Evolutionary conservation across 2,888 invertebrate species (phyloP), one percentile per base, ranked within the genome.

Genomic region (Pyrocoelia pectoralis): DNA sequence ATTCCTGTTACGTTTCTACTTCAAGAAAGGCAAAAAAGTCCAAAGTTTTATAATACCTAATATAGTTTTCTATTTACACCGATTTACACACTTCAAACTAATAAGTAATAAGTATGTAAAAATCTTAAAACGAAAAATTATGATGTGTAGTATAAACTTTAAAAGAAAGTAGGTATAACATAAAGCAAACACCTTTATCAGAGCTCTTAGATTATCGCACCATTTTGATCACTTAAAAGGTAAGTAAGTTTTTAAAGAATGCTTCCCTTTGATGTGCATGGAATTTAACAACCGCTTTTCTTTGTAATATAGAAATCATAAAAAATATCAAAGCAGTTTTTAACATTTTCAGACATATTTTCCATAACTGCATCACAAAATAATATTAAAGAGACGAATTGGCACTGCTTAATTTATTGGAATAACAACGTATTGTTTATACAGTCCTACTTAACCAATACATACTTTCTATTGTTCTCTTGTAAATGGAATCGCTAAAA

Each of bases 121-220:
- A 33, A 6, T n/a, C n/a, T 24, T 8, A 24, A 33, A 33, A 33
- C 2, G 10, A 8, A 33, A 33, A 33, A 33, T 33, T n/a, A n/a
- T 8, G 33, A n/a, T 8, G 2, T 33, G 8, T n/a, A 6, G 33
- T 33, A 4, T 33, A n/a, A 46, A 18, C 17, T 15, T 46, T n/a
- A 17, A 17, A 46, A 17, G 46, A 46, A 46, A 46, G n/a, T n/a
- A n/a, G n/a, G n/a, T n/a, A 46, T 18, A 46, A 10, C 46, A 46
- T 17, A 17, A 46, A 17, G 17, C 10, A 18, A 17, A 15, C 15
- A 15, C 46, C 9, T 46, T 46, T 17, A 18, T 46, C 46, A 41
- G 46, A 46, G 46, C 46, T 17, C 46, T 46, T 46, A 18, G 46
- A 46, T 46, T 46, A 46, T 46, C 46, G 4, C 46, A 18, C 46